phyloP scores from a whole-genome alignment of 2,797 vertebrate species.

The Alectoris magna region DNA sequence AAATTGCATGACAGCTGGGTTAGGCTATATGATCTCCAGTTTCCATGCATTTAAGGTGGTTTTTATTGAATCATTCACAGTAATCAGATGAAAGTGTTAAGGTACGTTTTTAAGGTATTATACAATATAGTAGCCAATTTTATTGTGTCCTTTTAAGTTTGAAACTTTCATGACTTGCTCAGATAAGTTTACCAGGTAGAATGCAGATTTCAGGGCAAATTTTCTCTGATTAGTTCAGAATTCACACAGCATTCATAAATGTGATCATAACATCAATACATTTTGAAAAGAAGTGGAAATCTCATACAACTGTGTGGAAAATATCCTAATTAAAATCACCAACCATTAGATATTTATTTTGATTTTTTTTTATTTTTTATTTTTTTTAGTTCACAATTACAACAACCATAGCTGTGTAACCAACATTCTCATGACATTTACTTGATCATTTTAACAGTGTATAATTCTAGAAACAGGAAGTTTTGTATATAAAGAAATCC shows the following conservation, averaged over 20 bases:
- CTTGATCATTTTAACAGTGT: background rate
- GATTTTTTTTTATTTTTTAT: background rate
- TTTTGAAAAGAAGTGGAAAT: background rate
- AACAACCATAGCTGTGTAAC: background rate
- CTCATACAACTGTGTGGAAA: background rate
- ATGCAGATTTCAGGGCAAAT: background rate
- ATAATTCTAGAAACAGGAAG: background rate
- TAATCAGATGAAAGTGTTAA: slow-evolving; percentile 46
- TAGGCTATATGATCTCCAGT: slow-evolving; percentile 53
- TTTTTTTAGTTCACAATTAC: background rate
- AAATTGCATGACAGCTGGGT: slow-evolving; percentile 65
- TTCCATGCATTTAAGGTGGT: slow-evolving; percentile 24
- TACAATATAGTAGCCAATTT: background rate
- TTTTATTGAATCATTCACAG: slow-evolving; percentile 45
- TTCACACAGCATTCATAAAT: background rate
- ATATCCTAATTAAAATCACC: background rate
- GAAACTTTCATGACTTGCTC: slow-evolving; percentile 6
- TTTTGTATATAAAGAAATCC: background rate
- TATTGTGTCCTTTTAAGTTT: background rate
- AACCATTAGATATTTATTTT: background rate
- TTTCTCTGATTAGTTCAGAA: background rate
- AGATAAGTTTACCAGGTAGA: background rate
- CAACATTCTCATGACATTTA: background rate
- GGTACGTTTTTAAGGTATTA: background rate
- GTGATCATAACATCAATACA: background rate